Conservation (phyloP, 2,888 invertebrate species). For the Psylliodes chrysocephalus region DNA sequence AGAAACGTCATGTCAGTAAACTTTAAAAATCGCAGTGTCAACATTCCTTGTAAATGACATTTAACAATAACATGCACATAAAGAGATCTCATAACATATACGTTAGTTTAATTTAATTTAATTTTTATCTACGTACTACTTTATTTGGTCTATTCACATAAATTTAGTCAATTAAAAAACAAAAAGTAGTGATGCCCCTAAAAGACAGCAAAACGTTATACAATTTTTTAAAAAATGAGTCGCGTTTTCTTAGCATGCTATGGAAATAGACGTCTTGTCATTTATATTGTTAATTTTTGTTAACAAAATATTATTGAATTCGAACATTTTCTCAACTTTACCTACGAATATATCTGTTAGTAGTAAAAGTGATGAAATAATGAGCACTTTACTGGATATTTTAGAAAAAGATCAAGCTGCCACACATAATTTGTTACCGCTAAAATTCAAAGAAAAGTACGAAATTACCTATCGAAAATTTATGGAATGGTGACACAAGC, state of each 20-base stretch:
- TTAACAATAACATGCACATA: no score
- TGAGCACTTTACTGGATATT: neutral
- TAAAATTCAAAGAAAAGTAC: constrained; percentile 7
- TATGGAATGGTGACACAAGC: constrained; percentile 17
- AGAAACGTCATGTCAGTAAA: no score
- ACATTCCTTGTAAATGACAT: no score
- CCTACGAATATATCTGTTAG: neutral
- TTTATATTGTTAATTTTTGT: neutral
- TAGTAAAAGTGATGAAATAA: constrained; percentile 15
- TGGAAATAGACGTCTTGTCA: neutral
- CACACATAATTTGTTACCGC: constrained; percentile 13
- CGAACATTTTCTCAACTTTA: constrained; percentile 14
- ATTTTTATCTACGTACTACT: constrained; percentile 2
- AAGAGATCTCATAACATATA: constrained; percentile 9
- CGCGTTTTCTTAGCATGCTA: neutral
- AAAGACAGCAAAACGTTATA: neutral
- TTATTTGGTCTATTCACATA: neutral
- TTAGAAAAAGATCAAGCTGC: no score
- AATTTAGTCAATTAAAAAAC: neutral
- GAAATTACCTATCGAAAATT: constrained; percentile 18
- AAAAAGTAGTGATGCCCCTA: constrained; percentile 3
- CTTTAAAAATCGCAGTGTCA: no score
- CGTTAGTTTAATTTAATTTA: neutral
- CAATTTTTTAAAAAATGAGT: constrained; percentile 7
- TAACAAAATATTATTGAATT: neutral